phyloP scores from a whole-genome alignment of 2,113 vertebrate genomes.

The Cettia cetti region DNA sequence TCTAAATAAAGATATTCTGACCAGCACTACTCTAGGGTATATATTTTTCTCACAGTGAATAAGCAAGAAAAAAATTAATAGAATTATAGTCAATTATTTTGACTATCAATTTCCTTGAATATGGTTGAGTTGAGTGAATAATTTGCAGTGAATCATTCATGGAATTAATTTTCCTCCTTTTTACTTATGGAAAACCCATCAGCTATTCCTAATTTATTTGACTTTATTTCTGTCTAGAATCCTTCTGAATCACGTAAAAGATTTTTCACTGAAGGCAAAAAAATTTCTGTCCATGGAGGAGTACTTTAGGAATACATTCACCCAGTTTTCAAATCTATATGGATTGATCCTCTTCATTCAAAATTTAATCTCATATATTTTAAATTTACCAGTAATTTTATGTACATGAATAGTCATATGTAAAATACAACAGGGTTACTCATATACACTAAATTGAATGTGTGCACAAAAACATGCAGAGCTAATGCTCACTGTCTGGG shows the following conservation, averaged over 20 bases:
- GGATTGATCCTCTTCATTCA: not conserved
- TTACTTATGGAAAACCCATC: not conserved
- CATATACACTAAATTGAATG: not conserved
- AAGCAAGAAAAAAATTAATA: not conserved
- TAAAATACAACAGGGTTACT: not conserved
- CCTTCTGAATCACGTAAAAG: not conserved
- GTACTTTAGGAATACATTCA: not conserved
- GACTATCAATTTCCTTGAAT: conserved; percentile 5
- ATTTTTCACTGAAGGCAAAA: not conserved
- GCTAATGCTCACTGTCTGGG: not conserved
- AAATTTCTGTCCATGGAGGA: not conserved
- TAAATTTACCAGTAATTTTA: not conserved
- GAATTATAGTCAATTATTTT: conserved; percentile 13
- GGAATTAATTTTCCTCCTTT: not conserved
- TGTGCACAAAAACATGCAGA: not conserved
- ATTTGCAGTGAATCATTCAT: not conserved
- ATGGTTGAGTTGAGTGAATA: not conserved
- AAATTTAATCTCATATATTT: not conserved
- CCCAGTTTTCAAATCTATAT: not conserved
- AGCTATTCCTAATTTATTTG: not conserved
- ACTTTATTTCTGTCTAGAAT: not conserved
- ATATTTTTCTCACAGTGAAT: not conserved
- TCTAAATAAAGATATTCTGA: not conserved
- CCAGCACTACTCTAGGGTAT: not conserved
- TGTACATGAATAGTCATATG: not conserved